phyloP scores from a whole-genome alignment of 2,888 invertebrate genomes.

The Cistogaster globosa region DNA sequence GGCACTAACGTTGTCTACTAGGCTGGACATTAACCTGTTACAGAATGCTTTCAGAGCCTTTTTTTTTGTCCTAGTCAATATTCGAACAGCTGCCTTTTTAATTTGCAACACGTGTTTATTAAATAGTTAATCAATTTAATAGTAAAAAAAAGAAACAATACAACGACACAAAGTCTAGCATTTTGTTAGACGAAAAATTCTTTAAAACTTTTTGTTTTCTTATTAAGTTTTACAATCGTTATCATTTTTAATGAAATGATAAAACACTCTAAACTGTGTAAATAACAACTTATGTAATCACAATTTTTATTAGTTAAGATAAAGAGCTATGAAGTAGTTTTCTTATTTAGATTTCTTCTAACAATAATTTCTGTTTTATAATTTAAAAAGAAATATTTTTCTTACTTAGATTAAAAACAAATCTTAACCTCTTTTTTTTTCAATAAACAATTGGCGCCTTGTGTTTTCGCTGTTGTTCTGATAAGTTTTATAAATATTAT shows the following conservation, averaged over 20 bases:
- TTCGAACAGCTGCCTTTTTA: too few species aligned
- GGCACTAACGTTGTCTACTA: too few species aligned
- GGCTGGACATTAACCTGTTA: too few species aligned
- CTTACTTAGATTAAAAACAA: slow-evolving; percentile 25
- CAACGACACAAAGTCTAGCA: slow-evolving; percentile 16
- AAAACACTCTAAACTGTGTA: not conserved
- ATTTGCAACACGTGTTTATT: too few species aligned
- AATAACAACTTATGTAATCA: slow-evolving; percentile 42
- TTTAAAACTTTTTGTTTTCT: not conserved
- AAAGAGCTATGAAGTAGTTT: not conserved
- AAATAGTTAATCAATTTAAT: too few species aligned
- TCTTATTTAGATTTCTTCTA: not conserved
- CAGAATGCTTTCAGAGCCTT: too few species aligned
- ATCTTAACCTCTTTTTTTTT: slow-evolving; percentile 43
- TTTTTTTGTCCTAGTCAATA: too few species aligned
- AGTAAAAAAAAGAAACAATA: not conserved
- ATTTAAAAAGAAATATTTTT: not conserved
- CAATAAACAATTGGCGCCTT: slow-evolving; percentile 38
- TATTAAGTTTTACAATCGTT: slow-evolving; percentile 1
- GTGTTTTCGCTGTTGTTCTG: slow-evolving; percentile 11
- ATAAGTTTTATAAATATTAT: slow-evolving; percentile 39
- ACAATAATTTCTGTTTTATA: not conserved
- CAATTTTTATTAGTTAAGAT: slow-evolving; percentile 22
- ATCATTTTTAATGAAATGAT: not conserved
- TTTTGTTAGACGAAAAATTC: not conserved